Conservation (phyloP, 2,888 invertebrate species). For the Drosophila mayaguana region DNA sequence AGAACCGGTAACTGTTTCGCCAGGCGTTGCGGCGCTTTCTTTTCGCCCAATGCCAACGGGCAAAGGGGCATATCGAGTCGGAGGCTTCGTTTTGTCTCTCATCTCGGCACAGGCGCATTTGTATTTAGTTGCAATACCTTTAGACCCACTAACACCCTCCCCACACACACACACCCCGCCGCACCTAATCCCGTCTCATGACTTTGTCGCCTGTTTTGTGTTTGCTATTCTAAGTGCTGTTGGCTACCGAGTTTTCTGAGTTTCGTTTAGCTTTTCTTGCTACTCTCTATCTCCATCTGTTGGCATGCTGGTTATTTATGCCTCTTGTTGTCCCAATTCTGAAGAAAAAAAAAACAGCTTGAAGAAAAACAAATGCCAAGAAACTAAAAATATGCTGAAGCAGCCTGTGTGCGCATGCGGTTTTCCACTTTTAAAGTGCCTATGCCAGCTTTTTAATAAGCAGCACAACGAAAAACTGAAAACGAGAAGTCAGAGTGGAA, state of each 20-base stretch:
- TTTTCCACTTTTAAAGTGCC: constrained; percentile 54
- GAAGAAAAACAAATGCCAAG: constrained; percentile 7
- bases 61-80: constrained; percentile 1
- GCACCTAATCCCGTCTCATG: constrained; percentile 29
- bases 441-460: constrained; percentile 67
- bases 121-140: constrained; percentile 75
- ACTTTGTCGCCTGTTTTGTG: constrained; percentile 66
- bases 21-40: constrained; percentile 62
- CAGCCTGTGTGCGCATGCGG: constrained; percentile 41
- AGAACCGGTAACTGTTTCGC: constrained; percentile 75
- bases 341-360: constrained; percentile 1
- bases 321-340: constrained; percentile 79
- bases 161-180: background rate
- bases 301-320: constrained; percentile 79
- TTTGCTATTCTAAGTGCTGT: constrained; percentile 79
- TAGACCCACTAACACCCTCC: constrained; percentile 6
- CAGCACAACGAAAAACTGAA: constrained; percentile 29
- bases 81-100: constrained; percentile 56
- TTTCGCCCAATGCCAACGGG: constrained; percentile 58
- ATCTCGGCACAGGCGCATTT: constrained; percentile 62
- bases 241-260: constrained; percentile 46
- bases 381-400: constrained; percentile 45
- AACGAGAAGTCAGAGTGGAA: constrained; percentile 1
- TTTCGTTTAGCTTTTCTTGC: constrained; percentile 19
- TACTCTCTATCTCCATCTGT: constrained; percentile 23